Evolutionary conservation across 2,888 invertebrate genomes (phyloP).

Genomic region (Beris chalybata): DNA sequence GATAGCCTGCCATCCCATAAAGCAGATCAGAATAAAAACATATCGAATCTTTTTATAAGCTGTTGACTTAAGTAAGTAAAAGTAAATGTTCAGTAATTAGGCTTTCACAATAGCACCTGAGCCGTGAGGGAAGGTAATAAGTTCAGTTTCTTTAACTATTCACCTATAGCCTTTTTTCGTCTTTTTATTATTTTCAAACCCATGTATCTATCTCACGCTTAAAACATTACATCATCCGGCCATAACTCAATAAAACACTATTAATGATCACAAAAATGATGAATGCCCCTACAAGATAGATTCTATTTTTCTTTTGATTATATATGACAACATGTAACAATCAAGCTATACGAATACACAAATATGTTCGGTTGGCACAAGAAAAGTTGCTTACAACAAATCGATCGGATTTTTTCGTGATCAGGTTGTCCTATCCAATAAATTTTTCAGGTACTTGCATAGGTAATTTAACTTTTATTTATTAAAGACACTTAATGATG

Average conservation of each 20-base stretch:
- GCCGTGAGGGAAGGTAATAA: no score
- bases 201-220: not conserved
- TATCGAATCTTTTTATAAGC: no score
- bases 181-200: no score
- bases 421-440: slow-evolving; percentile 25
- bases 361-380: not conserved
- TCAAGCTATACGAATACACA: not conserved
- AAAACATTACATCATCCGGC: slow-evolving; percentile 6
- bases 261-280: slow-evolving; percentile 16
- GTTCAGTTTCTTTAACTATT: no score
- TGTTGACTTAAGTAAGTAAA: no score
- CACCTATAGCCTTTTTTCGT: no score
- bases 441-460: slow-evolving; percentile 29
- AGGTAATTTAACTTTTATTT: slow-evolving; percentile 32
- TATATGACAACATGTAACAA: no score
- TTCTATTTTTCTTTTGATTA: not conserved
- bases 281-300: not conserved
- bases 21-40: no score
- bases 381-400: not conserved
- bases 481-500: slow-evolving; percentile 32
- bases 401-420: slow-evolving; percentile 7
- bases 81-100: no score
- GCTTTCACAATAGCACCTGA: no score
- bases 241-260: slow-evolving; percentile 10
- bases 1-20: no score